Conservation (phyloP, 2,888 invertebrate species). For the Tetranychus piercei region DNA sequence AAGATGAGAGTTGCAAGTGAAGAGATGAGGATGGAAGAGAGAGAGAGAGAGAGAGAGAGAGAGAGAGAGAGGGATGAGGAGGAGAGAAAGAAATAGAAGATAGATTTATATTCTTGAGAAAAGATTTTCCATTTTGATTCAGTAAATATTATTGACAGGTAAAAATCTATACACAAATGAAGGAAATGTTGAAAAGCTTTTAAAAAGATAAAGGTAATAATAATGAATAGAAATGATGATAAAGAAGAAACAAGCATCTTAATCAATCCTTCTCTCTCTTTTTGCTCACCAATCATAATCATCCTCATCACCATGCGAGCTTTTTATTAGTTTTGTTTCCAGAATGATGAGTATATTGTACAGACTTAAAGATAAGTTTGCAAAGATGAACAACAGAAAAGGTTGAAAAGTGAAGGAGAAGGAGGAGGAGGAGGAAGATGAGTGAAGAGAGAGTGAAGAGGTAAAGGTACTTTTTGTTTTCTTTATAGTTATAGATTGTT, state of each 20-base stretch:
- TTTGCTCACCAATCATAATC: neutral
- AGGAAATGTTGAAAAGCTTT: neutral
- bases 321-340: neutral
- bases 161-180: neutral
- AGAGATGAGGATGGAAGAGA: neutral
- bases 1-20: neutral
- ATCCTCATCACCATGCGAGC: neutral
- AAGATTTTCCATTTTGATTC: neutral
- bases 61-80: no score
- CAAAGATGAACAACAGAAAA: neutral
- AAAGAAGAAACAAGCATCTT: neutral
- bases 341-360: neutral
- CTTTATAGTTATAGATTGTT: neutral
- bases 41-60: neutral
- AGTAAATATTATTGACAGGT: neutral
- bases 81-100: neutral
- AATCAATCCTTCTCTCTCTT: neutral
- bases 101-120: neutral
- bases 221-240: neutral
- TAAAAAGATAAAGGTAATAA: neutral
- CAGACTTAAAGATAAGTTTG: neutral
- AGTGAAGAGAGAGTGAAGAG: neutral
- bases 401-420: neutral
- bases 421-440: neutral
- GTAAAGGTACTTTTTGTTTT: neutral